Base-by-base conservation (phyloP, 92 coral and sea anemone species). In the Epizoanthus stellaris region DNA sequence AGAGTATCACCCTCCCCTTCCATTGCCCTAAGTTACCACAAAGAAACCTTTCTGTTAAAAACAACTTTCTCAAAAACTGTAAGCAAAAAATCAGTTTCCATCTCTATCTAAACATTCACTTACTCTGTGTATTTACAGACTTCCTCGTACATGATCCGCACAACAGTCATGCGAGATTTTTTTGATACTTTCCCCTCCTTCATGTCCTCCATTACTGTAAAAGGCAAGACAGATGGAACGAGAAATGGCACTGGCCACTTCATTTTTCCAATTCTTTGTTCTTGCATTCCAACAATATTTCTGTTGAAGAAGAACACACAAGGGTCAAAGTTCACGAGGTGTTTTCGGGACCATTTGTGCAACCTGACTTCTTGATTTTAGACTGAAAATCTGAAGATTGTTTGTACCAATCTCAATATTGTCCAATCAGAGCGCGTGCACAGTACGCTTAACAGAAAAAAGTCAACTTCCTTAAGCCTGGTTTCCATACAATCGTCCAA, bases 111-210 rank as follows among this genome's bases (percentile, higher is more conserved):
- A 69, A 69, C 6, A 15, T 38, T 69, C n/a, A 1, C 75, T 70
- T 70, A 70, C 75, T 70, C 57, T 42, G 34, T 36, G 52, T 70
- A 70, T 17, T 70, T 70, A 7, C 14, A 30, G 8, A 19, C 8
- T 36, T 70, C 75, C 75, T 70, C 75, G 6, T 40, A 70, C 75
- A 70, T 70, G 2, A 43, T 42, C n/a, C 75, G 25, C 0, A 30
- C 17, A 10, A 70, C 75, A 1, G 57, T 42, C 75, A 70, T 40
- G 5, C 75, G 1, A 2, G 9, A 23, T 3, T 30, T 38, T 0
- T 70, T 70, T 23, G 40, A 11, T 3, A 70, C 43, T 13, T 43
- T 40, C 2, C 57, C 75, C 5, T 3, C 20, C 14, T 42, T 6
- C 25, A 70, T 12, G 2, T 54, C 75, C 57, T 70, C 75, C 14